Base-by-base conservation (phyloP, 2,797 vertebrate species). In the Buphagus erythrorhynchus region DNA sequence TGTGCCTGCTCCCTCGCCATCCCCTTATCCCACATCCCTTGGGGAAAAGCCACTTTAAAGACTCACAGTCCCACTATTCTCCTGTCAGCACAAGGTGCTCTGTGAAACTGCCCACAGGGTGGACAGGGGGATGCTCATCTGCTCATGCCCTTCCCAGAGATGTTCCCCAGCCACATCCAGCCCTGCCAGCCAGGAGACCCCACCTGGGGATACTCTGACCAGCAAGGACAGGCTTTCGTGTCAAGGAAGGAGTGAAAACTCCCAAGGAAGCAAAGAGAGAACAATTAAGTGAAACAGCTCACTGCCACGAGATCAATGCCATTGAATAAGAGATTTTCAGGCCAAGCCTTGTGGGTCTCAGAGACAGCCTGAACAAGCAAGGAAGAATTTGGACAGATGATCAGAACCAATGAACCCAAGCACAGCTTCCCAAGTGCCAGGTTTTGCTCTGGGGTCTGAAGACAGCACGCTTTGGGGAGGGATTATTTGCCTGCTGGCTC, bases 31-130 rank as follows among this genome's bases (percentile, higher is more conserved):
- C 68, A 29, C 13, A 65, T 19, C 58, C 66, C 29, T 48, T 8
- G 16, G 51, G 73, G 24, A 83, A 84, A 86, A 58, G 46, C 3
- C 35, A 8, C 45, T 40, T 40, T 40, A 40, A 40, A 40, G 35
- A 8, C 9, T 5, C 0, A 8, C 0, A 0, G 28, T 43, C 24
- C 49, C 2, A 0, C 35, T 17, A 0, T 57, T 81, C 38, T 31
- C 9, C 49, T 9, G 15, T 10, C n/a, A 62, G 42, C n/a, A 75
- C 49, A 65, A 68, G 76, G 45, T 22, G 35, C 26, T 20, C 35
- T 1, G 0, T 13, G 38, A 7, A 42, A 33, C 38, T 35, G 66
- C 33, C 57, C 20, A 3, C 3, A 0, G 26, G 18, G 8, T n/a
- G 26, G 18, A 4, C 0, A 2, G 12, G 24, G 12, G 46, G 69